These are phyloP conservation scores for human (Homo sapiens) DNA, from an alignment of 2,113 vertebrate species.

Conservation along the genomic window GRCh38 chr4:53364001-53364500, in stretches of 20 bases:
- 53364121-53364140: neutral
- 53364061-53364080: neutral
- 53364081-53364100: neutral
- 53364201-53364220: slow-evolving; percentile 15
- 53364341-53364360: neutral
- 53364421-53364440: neutral
- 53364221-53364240: neutral
- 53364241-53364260: neutral
- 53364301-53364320: neutral
- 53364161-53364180: neutral
- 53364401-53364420: neutral
- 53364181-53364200: neutral
- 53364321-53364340: neutral
- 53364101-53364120: slow-evolving; percentile 1
- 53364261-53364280: neutral
- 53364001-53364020: neutral
- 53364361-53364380: neutral
- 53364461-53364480: neutral
- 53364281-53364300: neutral
- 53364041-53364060: neutral
- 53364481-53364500: neutral
- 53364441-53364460: neutral
- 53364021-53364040: neutral
- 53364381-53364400: neutral
- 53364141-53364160: neutral